Evolutionary conservation across 2,888 invertebrate species (phyloP).

Genomic region (Branchipolynoe longqiensis): DNA sequence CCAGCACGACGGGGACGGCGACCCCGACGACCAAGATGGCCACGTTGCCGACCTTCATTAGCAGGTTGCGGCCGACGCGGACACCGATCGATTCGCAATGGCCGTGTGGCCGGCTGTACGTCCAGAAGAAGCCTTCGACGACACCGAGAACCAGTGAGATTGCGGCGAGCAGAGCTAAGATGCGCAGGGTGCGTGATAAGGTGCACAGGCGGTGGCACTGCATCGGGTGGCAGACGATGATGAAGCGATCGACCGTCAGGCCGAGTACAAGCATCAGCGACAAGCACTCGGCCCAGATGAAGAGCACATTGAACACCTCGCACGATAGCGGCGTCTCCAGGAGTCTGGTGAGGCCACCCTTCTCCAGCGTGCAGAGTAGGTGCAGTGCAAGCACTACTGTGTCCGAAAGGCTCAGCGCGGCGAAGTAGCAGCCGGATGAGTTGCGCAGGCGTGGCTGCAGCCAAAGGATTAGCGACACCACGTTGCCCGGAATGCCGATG

Average conservation of each 20-base stretch:
- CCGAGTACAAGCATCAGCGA: slow-evolving; percentile 44
- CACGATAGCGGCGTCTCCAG: slow-evolving; percentile 11
- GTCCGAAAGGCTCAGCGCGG: slow-evolving; percentile 49
- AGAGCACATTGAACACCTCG: slow-evolving; percentile 57
- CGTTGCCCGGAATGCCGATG: slow-evolving; percentile 48
- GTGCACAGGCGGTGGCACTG: slow-evolving; percentile 53
- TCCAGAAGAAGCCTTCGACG: slow-evolving; percentile 53
- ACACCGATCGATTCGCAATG: slow-evolving; percentile 1
- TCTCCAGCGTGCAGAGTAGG: slow-evolving; percentile 13
- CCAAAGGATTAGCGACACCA: slow-evolving; percentile 46
- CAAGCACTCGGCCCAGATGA: slow-evolving; percentile 25
- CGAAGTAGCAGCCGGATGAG: slow-evolving; percentile 55
- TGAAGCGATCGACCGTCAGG: slow-evolving; percentile 56
- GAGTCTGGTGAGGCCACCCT: neutral
- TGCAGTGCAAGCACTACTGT: slow-evolving; percentile 52
- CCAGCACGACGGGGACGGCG: slow-evolving; percentile 24
- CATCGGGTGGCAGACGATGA: slow-evolving; percentile 54
- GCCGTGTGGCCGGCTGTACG: neutral
- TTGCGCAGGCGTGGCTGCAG: slow-evolving; percentile 56
- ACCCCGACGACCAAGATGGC: slow-evolving; percentile 28
- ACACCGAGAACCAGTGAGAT: slow-evolving; percentile 17
- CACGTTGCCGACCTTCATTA: slow-evolving; percentile 38
- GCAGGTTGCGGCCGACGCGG: neutral
- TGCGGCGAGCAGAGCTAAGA: neutral
- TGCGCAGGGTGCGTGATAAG: neutral